Evolutionary conservation across 2,113 vertebrate genomes (phyloP).

Genomic region (Deroptyus accipitrinus): DNA sequence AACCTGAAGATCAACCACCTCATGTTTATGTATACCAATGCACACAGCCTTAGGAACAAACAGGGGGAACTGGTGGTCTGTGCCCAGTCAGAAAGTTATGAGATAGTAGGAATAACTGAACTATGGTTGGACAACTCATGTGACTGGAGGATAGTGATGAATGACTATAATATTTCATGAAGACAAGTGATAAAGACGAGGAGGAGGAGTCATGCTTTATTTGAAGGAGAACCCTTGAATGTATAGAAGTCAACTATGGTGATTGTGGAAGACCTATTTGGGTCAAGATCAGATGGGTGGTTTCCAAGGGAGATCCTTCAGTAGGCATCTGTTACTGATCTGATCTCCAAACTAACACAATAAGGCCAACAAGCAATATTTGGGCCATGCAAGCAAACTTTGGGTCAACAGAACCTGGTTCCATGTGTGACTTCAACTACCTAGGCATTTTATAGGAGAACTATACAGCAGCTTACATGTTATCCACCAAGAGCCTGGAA

Average conservation of each 20-base stretch:
- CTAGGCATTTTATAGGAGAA: background rate
- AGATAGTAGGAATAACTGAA: background rate
- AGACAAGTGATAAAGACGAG: background rate
- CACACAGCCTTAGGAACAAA: background rate
- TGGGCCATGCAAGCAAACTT: background rate
- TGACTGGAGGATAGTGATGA: background rate
- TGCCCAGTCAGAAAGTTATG: background rate
- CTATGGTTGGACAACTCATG: background rate
- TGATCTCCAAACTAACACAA: background rate
- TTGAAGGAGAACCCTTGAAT: background rate
- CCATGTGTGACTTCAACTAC: background rate
- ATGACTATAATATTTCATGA: background rate
- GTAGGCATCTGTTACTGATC: background rate
- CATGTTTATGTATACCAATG: background rate
- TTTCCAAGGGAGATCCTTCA: background rate
- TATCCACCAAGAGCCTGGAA: background rate
- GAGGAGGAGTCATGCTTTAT: background rate
- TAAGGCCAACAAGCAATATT: background rate
- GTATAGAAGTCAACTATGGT: background rate
- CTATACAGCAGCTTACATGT: background rate
- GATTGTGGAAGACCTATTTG: background rate
- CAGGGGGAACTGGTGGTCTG: background rate
- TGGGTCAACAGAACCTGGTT: background rate
- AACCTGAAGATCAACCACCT: background rate
- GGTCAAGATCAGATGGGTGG: background rate